Evolutionary conservation across 2,888 invertebrate species (phyloP).

Genomic region (Shargacucullia verbasci): DNA sequence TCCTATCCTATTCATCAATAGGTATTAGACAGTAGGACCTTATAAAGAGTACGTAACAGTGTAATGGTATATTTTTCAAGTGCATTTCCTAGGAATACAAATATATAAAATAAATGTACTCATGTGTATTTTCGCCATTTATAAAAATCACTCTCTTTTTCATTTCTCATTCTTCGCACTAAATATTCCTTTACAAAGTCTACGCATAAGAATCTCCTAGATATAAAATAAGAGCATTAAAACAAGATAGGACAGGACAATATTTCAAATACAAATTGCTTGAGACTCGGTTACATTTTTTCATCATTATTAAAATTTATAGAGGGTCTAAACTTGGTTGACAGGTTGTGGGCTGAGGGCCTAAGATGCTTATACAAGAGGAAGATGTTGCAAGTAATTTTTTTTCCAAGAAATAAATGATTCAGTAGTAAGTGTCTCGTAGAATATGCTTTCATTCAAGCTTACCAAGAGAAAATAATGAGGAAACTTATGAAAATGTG

Average conservation of each 20-base stretch:
- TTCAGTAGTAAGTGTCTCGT: not conserved
- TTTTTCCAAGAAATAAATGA: not conserved
- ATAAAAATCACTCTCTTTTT: constrained; percentile 12
- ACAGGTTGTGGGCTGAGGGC: constrained; percentile 13
- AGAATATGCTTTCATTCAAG: too few species aligned
- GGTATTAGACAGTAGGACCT: too few species aligned
- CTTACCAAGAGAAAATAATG: too few species aligned
- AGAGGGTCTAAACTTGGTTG: constrained; percentile 31
- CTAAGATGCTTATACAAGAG: constrained; percentile 5
- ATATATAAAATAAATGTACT: too few species aligned
- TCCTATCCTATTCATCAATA: too few species aligned
- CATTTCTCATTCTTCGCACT: not conserved
- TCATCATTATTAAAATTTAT: constrained; percentile 62
- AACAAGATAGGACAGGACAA: constrained; percentile 40
- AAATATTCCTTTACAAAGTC: constrained; percentile 10
- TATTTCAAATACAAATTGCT: constrained; percentile 60
- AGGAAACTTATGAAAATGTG: too few species aligned
- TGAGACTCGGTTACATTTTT: constrained; percentile 61
- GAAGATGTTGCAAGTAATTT: not conserved
- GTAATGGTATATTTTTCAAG: too few species aligned
- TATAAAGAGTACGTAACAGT: too few species aligned
- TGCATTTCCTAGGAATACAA: too few species aligned
- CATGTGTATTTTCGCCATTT: not conserved
- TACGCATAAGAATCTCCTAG: constrained; percentile 5
- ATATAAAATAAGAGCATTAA: constrained; percentile 41